Evolutionary conservation across 2,888 invertebrate species (phyloP).

Genomic region (Drosophila monieri): DNA sequence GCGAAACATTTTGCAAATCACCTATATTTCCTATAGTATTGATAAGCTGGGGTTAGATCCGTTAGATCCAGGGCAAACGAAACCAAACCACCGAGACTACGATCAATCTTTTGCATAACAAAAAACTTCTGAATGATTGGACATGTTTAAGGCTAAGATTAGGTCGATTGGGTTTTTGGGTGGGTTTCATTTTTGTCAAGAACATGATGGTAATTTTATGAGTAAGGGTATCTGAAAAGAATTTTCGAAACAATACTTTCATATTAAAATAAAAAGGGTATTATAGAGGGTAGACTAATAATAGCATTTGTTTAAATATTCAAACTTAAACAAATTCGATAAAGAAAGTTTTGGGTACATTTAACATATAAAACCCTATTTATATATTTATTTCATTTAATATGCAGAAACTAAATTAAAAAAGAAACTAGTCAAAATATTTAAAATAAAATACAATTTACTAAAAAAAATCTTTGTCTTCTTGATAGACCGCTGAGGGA

Average conservation of each 20-base stretch:
- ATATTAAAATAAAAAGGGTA: no score
- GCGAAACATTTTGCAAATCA: conserved; percentile 40
- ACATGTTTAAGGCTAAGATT: background rate
- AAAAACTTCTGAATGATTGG: conserved; percentile 11
- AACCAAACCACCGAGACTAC: conserved; percentile 9
- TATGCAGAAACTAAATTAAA: no score
- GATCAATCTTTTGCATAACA: conserved; percentile 28
- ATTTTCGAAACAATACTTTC: no score
- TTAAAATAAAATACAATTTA: background rate
- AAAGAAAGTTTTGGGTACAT: background rate
- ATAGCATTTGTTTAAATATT: no score
- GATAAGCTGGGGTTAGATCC: conserved; percentile 25
- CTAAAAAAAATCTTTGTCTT: background rate
- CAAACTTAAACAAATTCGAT: background rate
- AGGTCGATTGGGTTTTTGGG: no score
- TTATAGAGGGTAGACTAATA: no score
- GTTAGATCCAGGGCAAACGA: conserved; percentile 33
- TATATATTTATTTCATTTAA: no score
- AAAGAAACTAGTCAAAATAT: no score
- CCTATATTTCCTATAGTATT: conserved; percentile 11
- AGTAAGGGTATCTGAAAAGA: no score
- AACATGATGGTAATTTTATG: background rate
- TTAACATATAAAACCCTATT: no score
- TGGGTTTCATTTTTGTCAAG: background rate
- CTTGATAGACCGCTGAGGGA: conserved; percentile 89